Conservation (phyloP, 2,888 invertebrate species). For the Heliconius sara region DNA sequence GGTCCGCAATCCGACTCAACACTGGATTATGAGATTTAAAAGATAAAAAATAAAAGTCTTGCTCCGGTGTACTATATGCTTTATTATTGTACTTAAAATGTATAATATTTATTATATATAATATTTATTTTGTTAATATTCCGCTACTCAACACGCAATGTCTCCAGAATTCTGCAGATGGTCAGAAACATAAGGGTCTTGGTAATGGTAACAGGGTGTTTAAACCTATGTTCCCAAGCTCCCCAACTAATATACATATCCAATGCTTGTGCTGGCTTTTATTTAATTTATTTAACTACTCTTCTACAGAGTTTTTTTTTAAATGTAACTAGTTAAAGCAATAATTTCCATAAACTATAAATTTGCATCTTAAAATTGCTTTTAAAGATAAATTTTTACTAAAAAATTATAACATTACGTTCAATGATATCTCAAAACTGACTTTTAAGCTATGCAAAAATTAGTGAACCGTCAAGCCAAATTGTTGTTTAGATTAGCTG, state of each 20-base stretch:
- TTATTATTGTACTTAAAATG: neutral
- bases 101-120: too few species aligned
- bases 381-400: neutral
- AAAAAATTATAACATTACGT: conserved; percentile 24
- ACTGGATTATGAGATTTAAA: neutral
- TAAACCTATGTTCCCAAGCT: too few species aligned
- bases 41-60: neutral
- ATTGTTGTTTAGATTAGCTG: conserved; percentile 45
- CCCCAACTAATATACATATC: too few species aligned
- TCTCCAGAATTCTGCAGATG: too few species aligned
- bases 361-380: neutral
- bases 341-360: neutral
- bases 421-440: conserved; percentile 32
- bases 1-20: conserved; percentile 32
- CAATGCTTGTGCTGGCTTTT: neutral
- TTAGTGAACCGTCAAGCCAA: conserved; percentile 40
- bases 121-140: neutral
- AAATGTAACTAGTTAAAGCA: neutral
- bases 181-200: too few species aligned
- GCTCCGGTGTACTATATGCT: neutral
- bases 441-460: conserved; percentile 40
- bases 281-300: neutral
- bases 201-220: too few species aligned
- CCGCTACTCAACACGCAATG: too few species aligned
- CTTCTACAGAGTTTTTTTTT: neutral